Evolutionary conservation across 1,140 invertebrate species (phyloP).

Genomic region (Rhopalosiphum padi): DNA sequence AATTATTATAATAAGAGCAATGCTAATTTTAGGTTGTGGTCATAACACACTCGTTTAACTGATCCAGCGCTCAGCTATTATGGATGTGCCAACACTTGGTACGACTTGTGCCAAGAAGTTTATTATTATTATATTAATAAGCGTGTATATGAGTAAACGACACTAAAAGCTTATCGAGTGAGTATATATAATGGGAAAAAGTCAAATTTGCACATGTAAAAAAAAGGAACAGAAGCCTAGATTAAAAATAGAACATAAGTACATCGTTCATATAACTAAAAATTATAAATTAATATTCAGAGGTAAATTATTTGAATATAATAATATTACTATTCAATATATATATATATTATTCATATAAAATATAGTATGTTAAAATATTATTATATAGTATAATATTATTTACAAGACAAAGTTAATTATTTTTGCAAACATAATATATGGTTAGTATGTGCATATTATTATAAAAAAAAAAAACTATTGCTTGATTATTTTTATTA

Average conservation of each 20-base stretch:
- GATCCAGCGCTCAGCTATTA: slow-evolving; percentile 16
- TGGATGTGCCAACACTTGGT: slow-evolving; percentile 30
- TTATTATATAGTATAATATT: not conserved
- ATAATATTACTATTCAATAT: not conserved
- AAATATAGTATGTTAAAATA: not conserved
- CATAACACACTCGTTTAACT: slow-evolving; percentile 42
- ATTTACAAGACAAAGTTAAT: not conserved
- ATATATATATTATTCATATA: too few species aligned
- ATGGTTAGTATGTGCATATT: not conserved
- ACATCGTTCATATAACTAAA: not conserved
- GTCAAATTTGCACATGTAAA: slow-evolving; percentile 59
- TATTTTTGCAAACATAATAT: not conserved
- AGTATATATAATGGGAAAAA: slow-evolving; percentile 35
- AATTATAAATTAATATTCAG: not conserved
- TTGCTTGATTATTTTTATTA: not conserved
- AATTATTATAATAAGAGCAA: slow-evolving; percentile 42
- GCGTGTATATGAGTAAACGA: slow-evolving; percentile 59
- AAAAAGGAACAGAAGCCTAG: slow-evolving; percentile 41
- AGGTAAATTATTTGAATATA: not conserved
- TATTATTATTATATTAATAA: slow-evolving; percentile 58
- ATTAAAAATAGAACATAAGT: slow-evolving; percentile 38
- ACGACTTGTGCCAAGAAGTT: slow-evolving; percentile 35
- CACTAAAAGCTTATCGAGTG: slow-evolving; percentile 59
- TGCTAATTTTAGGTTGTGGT: slow-evolving; percentile 42
- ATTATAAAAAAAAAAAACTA: not conserved